Base-by-base conservation (phyloP, 2,113 vertebrate species). In the Thalassoma bifasciatum region DNA sequence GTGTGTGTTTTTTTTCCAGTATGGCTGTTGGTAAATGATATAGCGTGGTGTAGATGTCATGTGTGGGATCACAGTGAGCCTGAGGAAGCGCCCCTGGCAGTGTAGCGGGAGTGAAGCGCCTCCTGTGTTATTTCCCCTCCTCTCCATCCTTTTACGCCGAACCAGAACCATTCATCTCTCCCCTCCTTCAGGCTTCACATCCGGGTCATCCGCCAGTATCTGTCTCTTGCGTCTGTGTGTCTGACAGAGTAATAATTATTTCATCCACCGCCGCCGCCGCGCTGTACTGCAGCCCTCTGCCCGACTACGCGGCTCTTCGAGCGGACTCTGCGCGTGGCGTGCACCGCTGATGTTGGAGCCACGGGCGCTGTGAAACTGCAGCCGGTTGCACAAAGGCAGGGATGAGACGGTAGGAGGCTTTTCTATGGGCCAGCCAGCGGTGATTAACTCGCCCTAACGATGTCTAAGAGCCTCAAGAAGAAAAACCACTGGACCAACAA, bases 401-500 rank as follows among this genome's bases (percentile, higher is more conserved):
- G 82, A 92, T 91, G 92, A 91, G 68, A 86, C 82, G 90, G 79
- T 93, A 91, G 84, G 83, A 88, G 84, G 82, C 82, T 68, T 82
- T 79, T 84, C 79, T 75, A 81, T 79, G 84, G 88, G 85, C 75
- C 88, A 83, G 82, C 83, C 86, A 84, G 90, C 83, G 89, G 87
- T 85, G 72, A 83, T 71, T 57, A 57, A 82, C 86, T 89, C 83
- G 79, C 91, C 93, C 77, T 82, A 94, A 96, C 95, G 91, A 99
- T 99, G 97, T 99, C 98, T 94, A 99, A 98, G 92, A 98, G 95
- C 94, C 95, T 98, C 93, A 98, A 98, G 93, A 99, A 98, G 95
- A 98, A 98, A 91, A 98, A 96, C 94, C 98, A 99, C 95, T 99
- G 98, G 98, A 99, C 97, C 81, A 98, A 96, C 94, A 97, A 97